Conservation (phyloP, 2,113 vertebrate species). For the Ramphastos sulfuratus region DNA sequence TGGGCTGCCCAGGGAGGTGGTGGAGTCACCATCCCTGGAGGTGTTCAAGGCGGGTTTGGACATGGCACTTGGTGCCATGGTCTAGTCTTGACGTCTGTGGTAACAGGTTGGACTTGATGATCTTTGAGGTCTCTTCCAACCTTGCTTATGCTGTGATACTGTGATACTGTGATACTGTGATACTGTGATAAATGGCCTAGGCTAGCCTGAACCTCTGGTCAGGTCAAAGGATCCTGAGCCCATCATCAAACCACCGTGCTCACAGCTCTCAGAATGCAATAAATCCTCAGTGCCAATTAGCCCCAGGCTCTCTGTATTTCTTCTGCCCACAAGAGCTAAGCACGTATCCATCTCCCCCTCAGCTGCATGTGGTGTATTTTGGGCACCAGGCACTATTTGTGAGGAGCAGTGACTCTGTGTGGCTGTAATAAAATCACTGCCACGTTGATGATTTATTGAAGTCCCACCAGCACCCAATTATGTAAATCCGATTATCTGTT, state of each 20-base stretch:
- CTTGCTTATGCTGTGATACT: no score
- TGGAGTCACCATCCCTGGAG: no score
- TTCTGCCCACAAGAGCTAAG: neutral
- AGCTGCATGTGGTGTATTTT: neutral
- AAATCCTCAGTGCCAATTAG: neutral
- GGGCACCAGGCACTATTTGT: neutral
- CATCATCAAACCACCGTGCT: neutral
- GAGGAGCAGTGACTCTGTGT: slow-evolving; percentile 37
- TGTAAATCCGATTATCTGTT: slow-evolving; percentile 80
- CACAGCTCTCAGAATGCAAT: neutral
- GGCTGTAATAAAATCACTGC: slow-evolving; percentile 64
- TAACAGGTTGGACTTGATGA: no score
- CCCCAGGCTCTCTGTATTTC: neutral
- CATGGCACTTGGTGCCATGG: no score
- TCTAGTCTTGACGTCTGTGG: no score
- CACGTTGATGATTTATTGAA: slow-evolving; percentile 71
- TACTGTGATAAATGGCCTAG: no score
- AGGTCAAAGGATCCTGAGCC: neutral
- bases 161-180: no score
- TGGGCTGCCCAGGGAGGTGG: no score
- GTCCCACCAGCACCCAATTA: slow-evolving; percentile 75
- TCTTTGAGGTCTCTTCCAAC: no score
- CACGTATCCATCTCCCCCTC: neutral
- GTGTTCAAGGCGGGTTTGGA: no score
- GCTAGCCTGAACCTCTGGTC: neutral